phyloP scores from a whole-genome alignment of 2,113 vertebrate genomes.

The Xiphophorus maculatus region DNA sequence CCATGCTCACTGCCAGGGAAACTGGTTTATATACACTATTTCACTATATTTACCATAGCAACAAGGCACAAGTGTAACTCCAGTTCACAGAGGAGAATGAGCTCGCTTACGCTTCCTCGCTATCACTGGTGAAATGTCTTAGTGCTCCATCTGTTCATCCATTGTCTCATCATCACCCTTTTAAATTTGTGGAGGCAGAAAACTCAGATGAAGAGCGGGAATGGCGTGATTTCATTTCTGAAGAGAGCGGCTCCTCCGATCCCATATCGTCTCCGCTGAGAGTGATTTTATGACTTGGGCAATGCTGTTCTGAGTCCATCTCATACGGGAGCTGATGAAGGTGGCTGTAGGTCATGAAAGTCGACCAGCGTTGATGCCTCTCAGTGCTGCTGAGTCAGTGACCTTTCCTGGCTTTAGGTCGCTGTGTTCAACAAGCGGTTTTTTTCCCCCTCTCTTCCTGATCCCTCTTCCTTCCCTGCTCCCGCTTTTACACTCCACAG shows the following conservation, averaged over 20 bases:
- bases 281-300: constrained; percentile 48
- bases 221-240: constrained; percentile 15
- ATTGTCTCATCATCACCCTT: constrained; percentile 49
- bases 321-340: constrained; percentile 52
- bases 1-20: not conserved
- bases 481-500: constrained; percentile 24
- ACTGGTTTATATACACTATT: constrained; percentile 29
- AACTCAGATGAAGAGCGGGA: constrained; percentile 25
- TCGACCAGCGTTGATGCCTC: constrained; percentile 40
- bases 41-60: constrained; percentile 62
- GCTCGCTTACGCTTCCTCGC: constrained; percentile 56
- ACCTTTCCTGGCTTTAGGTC: constrained; percentile 60
- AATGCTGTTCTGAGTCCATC: constrained; percentile 30
- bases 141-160: constrained; percentile 66
- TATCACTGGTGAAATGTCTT: constrained; percentile 51
- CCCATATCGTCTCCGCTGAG: not conserved
- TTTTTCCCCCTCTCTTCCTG: constrained; percentile 7
- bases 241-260: constrained; percentile 18
- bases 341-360: constrained; percentile 61
- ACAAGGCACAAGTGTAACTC: constrained; percentile 47
- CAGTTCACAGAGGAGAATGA: constrained; percentile 46
- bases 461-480: constrained; percentile 5
- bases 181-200: constrained; percentile 32
- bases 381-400: constrained; percentile 65
- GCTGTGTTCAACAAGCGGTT: constrained; percentile 23